Base-by-base conservation (phyloP, 1,140 invertebrate species). In the Orius laevigatus region DNA sequence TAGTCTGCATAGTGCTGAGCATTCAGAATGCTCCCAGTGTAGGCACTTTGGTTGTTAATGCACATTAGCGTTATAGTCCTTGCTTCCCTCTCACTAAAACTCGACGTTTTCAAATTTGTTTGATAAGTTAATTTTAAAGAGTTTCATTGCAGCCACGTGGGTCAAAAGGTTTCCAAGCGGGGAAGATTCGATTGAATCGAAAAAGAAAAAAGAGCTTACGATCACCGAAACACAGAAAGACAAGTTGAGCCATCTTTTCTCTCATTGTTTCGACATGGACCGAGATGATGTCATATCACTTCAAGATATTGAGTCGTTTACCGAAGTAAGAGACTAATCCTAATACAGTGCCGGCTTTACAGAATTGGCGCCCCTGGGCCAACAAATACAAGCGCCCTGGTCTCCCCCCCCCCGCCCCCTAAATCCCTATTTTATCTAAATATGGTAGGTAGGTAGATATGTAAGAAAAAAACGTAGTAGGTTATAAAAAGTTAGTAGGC, bases 231-330 rank as follows among this genome's bases (percentile, higher is more conserved):
- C 75, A 20, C 79, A 81, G 57, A 68, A 66, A 19, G 74, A 78
- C 57, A 81, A 81, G 59, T 67, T 81, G 60, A 68, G 71, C 0
- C 69, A 79, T 49, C 79, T 80, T 60, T 81, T 81, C 60, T 70
- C 68, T 0, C 69, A 74, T 54, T 66, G 80, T 1, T 63, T 81
- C 34, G 79, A 81, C 57, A 74, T 76, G 55, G 78, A 81, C 59
- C 66, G 70, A 18, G 78, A 81, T 62, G 76, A 79, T 60, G 68
- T 78, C 46, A 74, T 81, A 35, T 70, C 67, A 34, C 71, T 75
- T 48, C 73, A 78, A 55, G 78, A 81, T 62, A 79, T 81, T 56
- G 71, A 78, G 50, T 62, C 71, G 36, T 68, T 81, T 50, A 75
- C 74, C 55, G 78, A 81, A 71, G 79, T 79, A 67, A 50, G 19